Conservation (phyloP, 2,888 invertebrate species). For the Drosophila villosipedis region DNA sequence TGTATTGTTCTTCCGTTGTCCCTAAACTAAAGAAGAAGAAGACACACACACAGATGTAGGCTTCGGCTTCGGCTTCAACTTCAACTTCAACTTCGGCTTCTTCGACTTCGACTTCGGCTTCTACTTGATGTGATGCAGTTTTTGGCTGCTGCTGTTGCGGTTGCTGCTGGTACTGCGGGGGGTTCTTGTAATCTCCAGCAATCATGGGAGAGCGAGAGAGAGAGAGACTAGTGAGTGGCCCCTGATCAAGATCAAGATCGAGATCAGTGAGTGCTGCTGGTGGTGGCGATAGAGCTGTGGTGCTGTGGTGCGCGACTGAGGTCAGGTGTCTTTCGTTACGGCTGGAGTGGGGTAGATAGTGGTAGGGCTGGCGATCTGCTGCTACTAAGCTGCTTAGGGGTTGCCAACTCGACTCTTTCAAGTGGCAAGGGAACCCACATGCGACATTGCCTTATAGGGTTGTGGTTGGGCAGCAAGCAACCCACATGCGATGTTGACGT, state of each 20-base stretch:
- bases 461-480: constrained; percentile 12
- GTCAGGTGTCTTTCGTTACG: constrained; percentile 34
- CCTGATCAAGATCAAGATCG: constrained; percentile 17
- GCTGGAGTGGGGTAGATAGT: background rate
- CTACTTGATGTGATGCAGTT: constrained; percentile 24
- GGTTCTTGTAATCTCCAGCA: constrained; percentile 24
- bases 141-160: constrained; percentile 25
- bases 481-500: constrained; percentile 58
- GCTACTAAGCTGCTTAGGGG: constrained; percentile 35
- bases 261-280: constrained; percentile 8
- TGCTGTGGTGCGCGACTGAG: constrained; percentile 15
- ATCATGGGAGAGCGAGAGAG: constrained; percentile 3
- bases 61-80: constrained; percentile 1
- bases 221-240: constrained; percentile 3
- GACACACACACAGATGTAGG: constrained; percentile 19
- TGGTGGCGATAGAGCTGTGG: background rate
- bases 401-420: constrained; percentile 1
- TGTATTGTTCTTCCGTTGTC: constrained; percentile 11
- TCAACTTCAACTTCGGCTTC: background rate
- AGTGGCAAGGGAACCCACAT: constrained; percentile 9
- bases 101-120: constrained; percentile 2
- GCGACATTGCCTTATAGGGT: background rate
- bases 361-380: background rate
- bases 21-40: constrained; percentile 15
- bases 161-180: constrained; percentile 8